These are phyloP conservation scores for Synanthedon myopaeformis DNA, from an alignment of 2,888 invertebrate species.

Conservation along the genomic window DNA sequence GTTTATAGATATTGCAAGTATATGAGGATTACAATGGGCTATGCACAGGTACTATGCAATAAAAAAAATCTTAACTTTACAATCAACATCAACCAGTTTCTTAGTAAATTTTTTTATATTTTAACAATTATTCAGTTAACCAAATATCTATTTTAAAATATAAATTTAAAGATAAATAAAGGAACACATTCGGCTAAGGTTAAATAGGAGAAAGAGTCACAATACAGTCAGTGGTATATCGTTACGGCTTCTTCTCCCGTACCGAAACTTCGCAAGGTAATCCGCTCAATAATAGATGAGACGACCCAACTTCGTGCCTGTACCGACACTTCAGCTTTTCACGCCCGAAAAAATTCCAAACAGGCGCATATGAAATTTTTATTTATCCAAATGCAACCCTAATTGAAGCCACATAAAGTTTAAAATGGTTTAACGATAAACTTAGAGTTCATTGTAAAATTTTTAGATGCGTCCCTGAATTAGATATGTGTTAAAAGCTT, in stretches of 20 bases:
- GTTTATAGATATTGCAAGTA: no score
- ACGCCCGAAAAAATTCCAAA: conserved; percentile 39
- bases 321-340: conserved; percentile 47
- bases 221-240: not conserved
- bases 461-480: conserved; percentile 39
- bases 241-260: conserved; percentile 8
- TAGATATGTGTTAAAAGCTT: conserved; percentile 65
- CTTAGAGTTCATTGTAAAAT: conserved; percentile 20
- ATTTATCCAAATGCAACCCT: conserved; percentile 17
- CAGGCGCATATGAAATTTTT: conserved; percentile 25
- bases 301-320: conserved; percentile 58
- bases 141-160: no score
- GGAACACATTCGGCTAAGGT: no score
- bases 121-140: no score
- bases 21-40: no score
- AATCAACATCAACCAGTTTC: no score
- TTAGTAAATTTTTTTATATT: no score
- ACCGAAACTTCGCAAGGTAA: conserved; percentile 36
- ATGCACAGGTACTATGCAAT: no score
- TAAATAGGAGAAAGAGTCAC: no score
- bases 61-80: no score
- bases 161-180: no score
- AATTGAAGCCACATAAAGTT: not conserved
- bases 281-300: conserved; percentile 67
- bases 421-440: not conserved